phyloP scores from a whole-genome alignment of 1,140 invertebrate species.

The Adelges cooleyi region DNA sequence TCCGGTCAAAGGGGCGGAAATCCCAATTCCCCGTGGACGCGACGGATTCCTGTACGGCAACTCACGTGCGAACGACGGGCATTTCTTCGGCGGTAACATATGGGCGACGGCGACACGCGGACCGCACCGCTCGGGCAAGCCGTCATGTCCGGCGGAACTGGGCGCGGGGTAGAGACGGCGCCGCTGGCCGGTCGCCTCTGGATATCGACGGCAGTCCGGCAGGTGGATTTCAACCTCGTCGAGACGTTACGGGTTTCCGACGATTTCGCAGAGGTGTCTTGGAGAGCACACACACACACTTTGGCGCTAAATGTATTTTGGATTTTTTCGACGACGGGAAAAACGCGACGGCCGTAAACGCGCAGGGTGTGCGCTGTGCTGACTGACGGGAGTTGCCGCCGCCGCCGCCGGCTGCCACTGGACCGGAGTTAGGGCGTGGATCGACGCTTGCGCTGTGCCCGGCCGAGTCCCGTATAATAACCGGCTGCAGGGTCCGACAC shows the following conservation, averaged over 20 bases:
- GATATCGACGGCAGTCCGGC: neutral
- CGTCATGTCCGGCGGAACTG: too few relatives aligned
- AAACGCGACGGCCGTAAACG: neutral
- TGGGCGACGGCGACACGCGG: neutral
- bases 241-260: neutral
- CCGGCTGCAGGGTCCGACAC: neutral
- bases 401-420: constrained; percentile 15
- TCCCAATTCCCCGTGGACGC: too few relatives aligned
- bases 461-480: constrained; percentile 1
- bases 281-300: too few relatives aligned
- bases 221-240: neutral
- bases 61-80: constrained; percentile 10
- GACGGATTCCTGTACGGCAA: too few relatives aligned
- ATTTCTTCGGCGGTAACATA: neutral
- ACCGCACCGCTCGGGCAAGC: neutral
- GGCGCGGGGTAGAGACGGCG: too few relatives aligned
- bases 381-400: neutral
- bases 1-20: too few relatives aligned
- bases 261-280: too few relatives aligned
- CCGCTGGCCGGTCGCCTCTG: neutral
- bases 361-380: neutral
- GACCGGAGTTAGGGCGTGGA: constrained; percentile 26
- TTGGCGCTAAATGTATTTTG: too few relatives aligned
- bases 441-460: constrained; percentile 12
- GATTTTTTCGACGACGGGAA: neutral